Evolutionary conservation across 1,140 invertebrate genomes (phyloP), one percentile per base, ranked within the genome.

Genomic region (Camponotus vicinus): DNA sequence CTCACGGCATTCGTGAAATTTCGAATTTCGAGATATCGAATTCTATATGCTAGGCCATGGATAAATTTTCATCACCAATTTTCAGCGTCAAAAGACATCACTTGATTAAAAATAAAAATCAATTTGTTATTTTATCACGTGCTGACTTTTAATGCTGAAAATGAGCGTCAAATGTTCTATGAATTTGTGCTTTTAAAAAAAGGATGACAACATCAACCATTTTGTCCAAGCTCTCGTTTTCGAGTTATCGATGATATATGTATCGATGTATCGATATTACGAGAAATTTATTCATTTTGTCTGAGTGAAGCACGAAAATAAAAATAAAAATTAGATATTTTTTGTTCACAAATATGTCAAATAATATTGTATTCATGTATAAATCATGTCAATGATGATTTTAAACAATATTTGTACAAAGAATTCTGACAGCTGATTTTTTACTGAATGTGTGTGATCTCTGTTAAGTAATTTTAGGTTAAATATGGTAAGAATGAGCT

Each of bases 401-500:
- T 27, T 40, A 49, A 69, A 27, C 42, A 37, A 45, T 9, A 57
- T 8, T 55, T 27, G 63, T 27, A 66, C 34, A 27, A 42, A 13
- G 3, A 27, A 69, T n/a, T 52, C 21, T 11, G 34, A 79, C 42
- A 1, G 4, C 37, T 70, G 78, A 59, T 42, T 71, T 34, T 52
- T 61, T 32, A 27, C 42, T 73, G 57, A 83, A 61, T 83, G 27
- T 34, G 49, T 52, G 49, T 52, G 49, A 3, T 73, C 55, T 21
- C 27, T 45, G 55, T 73, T 83, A 45, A 42, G 49, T 73, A 40
- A 21, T 83, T 73, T 83, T 83, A 83, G 79, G 79, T 83, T 83
- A 83, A 83, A 83, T 42, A 83, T 83, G 79, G 79, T 83, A 83
- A 83, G 79, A 32, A 21, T 42, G 2, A 15, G 49, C 49, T 18